Evolutionary conservation across 2,797 vertebrate species (phyloP).

Genomic region (Acridotheres tristis): DNA sequence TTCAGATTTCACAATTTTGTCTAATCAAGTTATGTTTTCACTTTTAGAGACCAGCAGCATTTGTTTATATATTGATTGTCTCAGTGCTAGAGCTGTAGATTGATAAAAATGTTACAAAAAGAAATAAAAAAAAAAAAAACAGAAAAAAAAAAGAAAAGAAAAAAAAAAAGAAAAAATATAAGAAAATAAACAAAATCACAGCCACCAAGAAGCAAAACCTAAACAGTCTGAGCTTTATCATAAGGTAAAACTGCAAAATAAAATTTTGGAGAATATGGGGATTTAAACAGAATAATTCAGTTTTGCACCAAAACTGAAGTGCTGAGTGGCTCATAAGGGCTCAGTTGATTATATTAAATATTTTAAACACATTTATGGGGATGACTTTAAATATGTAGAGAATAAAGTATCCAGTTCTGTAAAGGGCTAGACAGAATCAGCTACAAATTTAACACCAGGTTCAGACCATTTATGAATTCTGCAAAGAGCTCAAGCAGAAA

Average conservation of each 20-base stretch:
- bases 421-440: slow-evolving; percentile 64
- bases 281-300: slow-evolving; percentile 53
- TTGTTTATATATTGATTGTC: slow-evolving; percentile 10
- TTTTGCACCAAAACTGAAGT: slow-evolving; percentile 54
- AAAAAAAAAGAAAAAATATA: not conserved
- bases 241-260: slow-evolving; percentile 30
- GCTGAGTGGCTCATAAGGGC: slow-evolving; percentile 52
- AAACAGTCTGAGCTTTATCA: not conserved
- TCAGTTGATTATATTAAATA: slow-evolving; percentile 45
- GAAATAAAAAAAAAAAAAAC: rapidly evolving
- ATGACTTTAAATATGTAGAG: slow-evolving; percentile 50
- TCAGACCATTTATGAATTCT: not conserved
- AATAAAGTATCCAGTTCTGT: slow-evolving; percentile 43
- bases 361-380: slow-evolving; percentile 55
- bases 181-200: not conserved
- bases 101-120: not conserved
- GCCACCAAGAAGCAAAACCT: not conserved
- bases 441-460: slow-evolving; percentile 20
- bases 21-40: slow-evolving; percentile 15
- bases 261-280: slow-evolving; percentile 43
- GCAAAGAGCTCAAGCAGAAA: not conserved
- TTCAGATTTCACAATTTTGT: slow-evolving; percentile 15
- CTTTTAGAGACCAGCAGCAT: not conserved
- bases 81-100: slow-evolving; percentile 29
- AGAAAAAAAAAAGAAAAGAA: rapidly evolving